Percentiles rank a stretch among this genome's conserved stretches.
phyloP scores from a whole-genome alignment of 2,888 invertebrate species.

The Adelognathus sp. region DNA sequence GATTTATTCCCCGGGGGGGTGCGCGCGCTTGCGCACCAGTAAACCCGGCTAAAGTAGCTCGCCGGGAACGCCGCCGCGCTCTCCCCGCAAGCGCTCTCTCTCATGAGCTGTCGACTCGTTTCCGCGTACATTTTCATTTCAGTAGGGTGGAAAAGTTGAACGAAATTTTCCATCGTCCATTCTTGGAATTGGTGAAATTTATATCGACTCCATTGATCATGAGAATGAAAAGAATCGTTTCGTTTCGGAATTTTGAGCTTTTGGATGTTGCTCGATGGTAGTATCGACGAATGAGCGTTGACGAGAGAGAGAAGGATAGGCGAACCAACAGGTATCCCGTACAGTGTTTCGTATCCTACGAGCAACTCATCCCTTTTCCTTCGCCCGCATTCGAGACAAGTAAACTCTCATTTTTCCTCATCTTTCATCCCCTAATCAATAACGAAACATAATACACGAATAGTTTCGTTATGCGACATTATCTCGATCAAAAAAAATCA shows the following conservation, averaged over 20 bases:
- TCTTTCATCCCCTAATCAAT: too few species aligned
- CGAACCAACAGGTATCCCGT: conserved; percentile 37
- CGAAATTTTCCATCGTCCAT: background rate
- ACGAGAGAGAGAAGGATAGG: background rate
- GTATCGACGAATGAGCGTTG: background rate
- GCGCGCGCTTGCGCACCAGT: conserved; percentile 44
- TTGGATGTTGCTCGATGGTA: background rate
- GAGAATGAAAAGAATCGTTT: too few species aligned
- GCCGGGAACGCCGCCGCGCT: conserved; percentile 48
- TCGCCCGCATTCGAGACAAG: background rate
- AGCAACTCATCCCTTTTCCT: background rate
- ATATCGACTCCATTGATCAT: too few species aligned
- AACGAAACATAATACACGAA: too few species aligned
- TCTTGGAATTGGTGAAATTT: background rate
- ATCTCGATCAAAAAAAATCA: background rate
- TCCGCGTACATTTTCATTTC: conserved; percentile 24
- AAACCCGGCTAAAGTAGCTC: conserved; percentile 51
- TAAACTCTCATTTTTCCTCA: background rate
- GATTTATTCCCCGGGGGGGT: conserved; percentile 1
- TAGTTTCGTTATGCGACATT: too few species aligned
- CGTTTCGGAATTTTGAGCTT: background rate
- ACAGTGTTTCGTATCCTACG: background rate
- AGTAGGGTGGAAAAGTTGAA: background rate
- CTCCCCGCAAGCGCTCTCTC: conserved; percentile 15
- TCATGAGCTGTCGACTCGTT: conserved; percentile 9